Conservation (phyloP, 1,140 invertebrate species). For the Aphelinus atriplicis region DNA sequence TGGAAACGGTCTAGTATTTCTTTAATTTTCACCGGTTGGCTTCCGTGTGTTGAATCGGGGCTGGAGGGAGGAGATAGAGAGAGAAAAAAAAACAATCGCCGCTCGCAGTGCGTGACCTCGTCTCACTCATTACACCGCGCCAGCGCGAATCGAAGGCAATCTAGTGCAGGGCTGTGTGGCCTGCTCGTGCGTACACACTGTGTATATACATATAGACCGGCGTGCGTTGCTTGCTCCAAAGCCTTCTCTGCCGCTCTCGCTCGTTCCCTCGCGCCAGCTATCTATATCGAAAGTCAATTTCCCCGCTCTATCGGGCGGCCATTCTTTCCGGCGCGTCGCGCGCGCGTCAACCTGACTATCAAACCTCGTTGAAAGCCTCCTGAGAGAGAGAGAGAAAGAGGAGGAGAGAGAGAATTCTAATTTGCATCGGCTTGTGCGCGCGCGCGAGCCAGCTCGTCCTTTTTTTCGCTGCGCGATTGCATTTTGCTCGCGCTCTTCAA, state of each 20-base stretch:
- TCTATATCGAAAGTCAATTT: constrained; percentile 16
- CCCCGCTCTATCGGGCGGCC: background rate
- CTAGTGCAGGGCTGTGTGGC: background rate
- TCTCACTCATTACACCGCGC: constrained; percentile 16
- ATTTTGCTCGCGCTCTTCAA: constrained; percentile 2
- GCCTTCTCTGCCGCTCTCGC: too few relatives aligned
- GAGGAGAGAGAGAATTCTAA: constrained; percentile 17
- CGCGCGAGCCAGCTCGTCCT: background rate
- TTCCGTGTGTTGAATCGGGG: too few relatives aligned
- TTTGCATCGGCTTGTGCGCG: background rate
- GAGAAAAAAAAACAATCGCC: constrained; percentile 8
- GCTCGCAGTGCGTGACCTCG: constrained; percentile 11
- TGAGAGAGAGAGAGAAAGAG: too few relatives aligned
- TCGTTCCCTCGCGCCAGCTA: background rate
- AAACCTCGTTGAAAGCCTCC: constrained; percentile 5
- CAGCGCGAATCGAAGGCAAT: constrained; percentile 14
- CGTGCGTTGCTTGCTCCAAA: too few relatives aligned
- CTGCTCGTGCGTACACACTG: background rate
- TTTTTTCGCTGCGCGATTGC: background rate
- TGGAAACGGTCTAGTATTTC: too few relatives aligned
- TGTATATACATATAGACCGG: background rate
- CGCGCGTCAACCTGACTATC: background rate
- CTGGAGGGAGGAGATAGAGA: too few relatives aligned
- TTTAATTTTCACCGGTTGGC: too few relatives aligned
- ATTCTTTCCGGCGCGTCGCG: constrained; percentile 3